Conservation (phyloP, 2,888 invertebrate genomes). For the Lepidochitona cinerea region DNA sequence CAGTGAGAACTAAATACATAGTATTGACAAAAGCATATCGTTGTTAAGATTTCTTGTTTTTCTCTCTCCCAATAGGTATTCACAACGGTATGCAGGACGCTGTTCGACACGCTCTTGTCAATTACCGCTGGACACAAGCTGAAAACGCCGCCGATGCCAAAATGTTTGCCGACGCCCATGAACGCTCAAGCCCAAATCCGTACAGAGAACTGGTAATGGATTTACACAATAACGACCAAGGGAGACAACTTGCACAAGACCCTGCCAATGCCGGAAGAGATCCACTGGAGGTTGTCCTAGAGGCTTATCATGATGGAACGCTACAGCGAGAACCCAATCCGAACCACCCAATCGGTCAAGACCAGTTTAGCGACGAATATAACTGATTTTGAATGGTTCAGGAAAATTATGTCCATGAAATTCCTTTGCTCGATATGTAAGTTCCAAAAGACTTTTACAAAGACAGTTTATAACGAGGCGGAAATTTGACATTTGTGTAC, state of each 20-base stretch:
- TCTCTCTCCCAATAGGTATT: background rate
- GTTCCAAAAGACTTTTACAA: too few species aligned
- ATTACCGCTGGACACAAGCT: background rate
- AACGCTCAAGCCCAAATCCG: background rate
- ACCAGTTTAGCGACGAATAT: too few species aligned
- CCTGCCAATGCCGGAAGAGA: background rate
- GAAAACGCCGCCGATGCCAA: background rate
- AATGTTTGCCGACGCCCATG: background rate
- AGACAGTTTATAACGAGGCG: too few species aligned
- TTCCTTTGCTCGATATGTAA: too few species aligned
- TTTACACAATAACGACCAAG: background rate
- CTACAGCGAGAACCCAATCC: background rate
- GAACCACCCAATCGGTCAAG: background rate
- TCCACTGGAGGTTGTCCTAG: background rate
- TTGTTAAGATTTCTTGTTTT: too few species aligned
- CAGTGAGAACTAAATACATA: too few species aligned
- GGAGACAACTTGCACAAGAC: background rate
- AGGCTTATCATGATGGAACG: background rate
- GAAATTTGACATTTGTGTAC: too few species aligned
- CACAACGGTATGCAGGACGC: conserved; percentile 3
- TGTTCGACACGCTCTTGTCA: background rate
- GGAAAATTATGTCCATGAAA: too few species aligned
- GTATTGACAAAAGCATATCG: too few species aligned
- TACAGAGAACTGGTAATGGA: background rate
- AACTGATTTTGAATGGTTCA: too few species aligned